These are phyloP conservation scores for Cataglyphis livida DNA, from an alignment of 2,888 invertebrate genomes.

Conservation along the genomic window DNA sequence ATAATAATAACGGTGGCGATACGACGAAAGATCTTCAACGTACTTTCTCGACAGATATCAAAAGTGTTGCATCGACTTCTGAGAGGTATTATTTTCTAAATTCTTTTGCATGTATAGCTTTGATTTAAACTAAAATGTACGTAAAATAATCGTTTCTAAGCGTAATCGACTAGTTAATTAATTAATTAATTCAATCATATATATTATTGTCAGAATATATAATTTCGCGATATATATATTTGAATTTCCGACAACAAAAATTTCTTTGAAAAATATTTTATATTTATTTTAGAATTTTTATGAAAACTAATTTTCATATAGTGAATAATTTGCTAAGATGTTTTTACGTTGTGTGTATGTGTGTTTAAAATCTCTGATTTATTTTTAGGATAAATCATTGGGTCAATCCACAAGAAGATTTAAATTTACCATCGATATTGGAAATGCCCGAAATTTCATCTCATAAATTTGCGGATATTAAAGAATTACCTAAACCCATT, in stretches of 20 bases:
- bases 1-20: conserved; percentile 19
- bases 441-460: conserved; percentile 69
- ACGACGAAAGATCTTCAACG: conserved; percentile 10
- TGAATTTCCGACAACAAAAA: neutral
- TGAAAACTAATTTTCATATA: neutral
- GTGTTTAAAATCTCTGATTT: neutral
- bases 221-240: neutral
- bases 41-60: conserved; percentile 20
- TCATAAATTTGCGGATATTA: conserved; percentile 55
- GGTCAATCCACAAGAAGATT: conserved; percentile 64
- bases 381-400: conserved; percentile 62
- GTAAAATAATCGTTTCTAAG: neutral
- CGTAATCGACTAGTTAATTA: neutral
- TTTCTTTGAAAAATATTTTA: neutral
- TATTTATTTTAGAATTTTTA: neutral
- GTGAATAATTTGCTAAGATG: neutral
- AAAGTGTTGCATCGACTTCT: neutral
- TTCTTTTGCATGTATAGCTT: conserved; percentile 7
- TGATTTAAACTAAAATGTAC: neutral
- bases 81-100: conserved; percentile 55
- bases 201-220: neutral
- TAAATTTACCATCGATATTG: conserved; percentile 55
- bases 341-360: neutral
- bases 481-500: conserved; percentile 77
- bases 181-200: neutral